Conservation (phyloP, 2,797 vertebrate genomes). For the Ctenopoma multispine region DNA sequence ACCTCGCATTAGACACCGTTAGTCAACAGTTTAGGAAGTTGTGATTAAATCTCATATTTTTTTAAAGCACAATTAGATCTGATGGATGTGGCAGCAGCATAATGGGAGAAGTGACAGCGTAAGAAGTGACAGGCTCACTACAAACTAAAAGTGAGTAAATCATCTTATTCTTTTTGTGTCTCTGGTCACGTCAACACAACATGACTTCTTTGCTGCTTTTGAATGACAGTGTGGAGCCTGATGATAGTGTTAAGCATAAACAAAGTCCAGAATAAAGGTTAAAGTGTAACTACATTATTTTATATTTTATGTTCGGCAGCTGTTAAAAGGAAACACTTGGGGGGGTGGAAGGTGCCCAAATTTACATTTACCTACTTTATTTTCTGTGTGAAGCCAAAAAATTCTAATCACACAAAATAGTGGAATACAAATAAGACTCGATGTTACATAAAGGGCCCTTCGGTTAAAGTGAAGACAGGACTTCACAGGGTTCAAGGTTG, state of each 20-base stretch:
- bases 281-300: slow-evolving; percentile 10
- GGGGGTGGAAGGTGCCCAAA: background rate
- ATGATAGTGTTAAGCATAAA: slow-evolving; percentile 8
- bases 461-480: slow-evolving; percentile 55
- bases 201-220: background rate
- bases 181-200: slow-evolving; percentile 9
- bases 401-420: slow-evolving; percentile 10
- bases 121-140: background rate
- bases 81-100: slow-evolving; percentile 15
- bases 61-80: background rate
- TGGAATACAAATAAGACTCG: slow-evolving; percentile 55
- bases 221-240: background rate
- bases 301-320: slow-evolving; percentile 39
- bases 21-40: background rate
- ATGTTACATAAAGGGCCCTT: slow-evolving; percentile 51
- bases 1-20: slow-evolving; percentile 8
- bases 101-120: background rate
- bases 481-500: background rate
- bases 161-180: background rate
- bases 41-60: background rate
- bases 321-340: slow-evolving; percentile 33
- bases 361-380: slow-evolving; percentile 12
- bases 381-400: slow-evolving; percentile 29
- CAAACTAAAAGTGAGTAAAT: background rate
- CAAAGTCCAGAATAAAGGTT: slow-evolving; percentile 10